Conservation (phyloP, 1,140 invertebrate species). For the Pinna nobilis region DNA sequence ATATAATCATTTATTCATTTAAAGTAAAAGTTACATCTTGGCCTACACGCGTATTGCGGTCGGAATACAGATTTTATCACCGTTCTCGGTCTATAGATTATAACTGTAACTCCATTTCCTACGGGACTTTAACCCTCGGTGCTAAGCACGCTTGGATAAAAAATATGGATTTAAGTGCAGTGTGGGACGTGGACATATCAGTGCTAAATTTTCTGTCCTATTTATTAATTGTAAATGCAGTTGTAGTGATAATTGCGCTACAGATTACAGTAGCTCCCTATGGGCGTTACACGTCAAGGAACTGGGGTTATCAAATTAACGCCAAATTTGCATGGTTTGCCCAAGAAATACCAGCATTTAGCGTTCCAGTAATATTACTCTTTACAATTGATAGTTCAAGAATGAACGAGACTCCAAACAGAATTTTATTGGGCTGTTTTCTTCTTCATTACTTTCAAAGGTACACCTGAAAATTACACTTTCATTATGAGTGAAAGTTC, state of each 20-base stretch:
- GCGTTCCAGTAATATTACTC: slow-evolving; percentile 55
- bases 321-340: slow-evolving; percentile 65
- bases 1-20: no score
- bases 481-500: no score
- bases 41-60: no score
- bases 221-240: slow-evolving; percentile 41
- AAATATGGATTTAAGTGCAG: no score
- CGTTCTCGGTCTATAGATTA: no score
- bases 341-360: slow-evolving; percentile 65
- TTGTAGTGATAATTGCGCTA: slow-evolving; percentile 43
- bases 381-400: slow-evolving; percentile 43
- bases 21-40: no score
- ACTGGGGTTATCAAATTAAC: slow-evolving; percentile 56
- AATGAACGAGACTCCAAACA: slow-evolving; percentile 54
- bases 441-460: slow-evolving; percentile 75
- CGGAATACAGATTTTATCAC: no score
- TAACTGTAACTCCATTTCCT: no score
- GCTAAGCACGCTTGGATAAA: no score
- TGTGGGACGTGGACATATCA: no score
- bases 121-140: no score
- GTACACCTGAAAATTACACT: no score
- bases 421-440: slow-evolving; percentile 69
- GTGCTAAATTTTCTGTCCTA: slow-evolving; percentile 54
- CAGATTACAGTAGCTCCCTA: slow-evolving; percentile 60
- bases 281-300: slow-evolving; percentile 58